Conservation (phyloP, 2,797 vertebrate genomes). For the Liasis olivaceus region DNA sequence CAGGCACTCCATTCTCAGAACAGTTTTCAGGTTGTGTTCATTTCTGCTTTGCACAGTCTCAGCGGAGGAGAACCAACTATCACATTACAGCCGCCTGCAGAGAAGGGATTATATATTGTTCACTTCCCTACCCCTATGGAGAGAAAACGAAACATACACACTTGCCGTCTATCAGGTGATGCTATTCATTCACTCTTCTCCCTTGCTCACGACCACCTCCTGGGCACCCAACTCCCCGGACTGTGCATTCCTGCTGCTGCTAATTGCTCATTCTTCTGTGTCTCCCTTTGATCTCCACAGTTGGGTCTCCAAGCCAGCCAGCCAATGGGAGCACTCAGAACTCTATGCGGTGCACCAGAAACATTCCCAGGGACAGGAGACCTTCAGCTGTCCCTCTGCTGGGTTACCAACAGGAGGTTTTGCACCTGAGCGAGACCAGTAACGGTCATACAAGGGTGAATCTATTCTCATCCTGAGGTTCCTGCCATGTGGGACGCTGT, state of each 20-base stretch:
- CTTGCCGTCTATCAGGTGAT: background rate
- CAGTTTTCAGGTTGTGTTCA: background rate
- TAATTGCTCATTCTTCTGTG: background rate
- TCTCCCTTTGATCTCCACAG: background rate
- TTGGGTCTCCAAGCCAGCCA: background rate
- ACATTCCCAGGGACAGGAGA: background rate
- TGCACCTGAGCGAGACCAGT: no score
- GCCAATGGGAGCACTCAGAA: background rate
- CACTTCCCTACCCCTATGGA: background rate
- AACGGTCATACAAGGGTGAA: no score
- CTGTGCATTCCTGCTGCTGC: background rate
- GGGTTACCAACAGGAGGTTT: no score
- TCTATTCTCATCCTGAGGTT: no score
- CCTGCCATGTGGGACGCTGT: no score
- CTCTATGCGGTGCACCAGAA: background rate
- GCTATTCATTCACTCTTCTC: background rate
- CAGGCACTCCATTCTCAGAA: background rate
- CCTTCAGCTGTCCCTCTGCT: no score
- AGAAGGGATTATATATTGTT: background rate
- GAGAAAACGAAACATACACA: background rate
- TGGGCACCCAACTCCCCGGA: background rate
- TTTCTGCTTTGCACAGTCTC: background rate
- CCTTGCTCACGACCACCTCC: background rate
- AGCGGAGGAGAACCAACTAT: background rate
- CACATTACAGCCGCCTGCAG: background rate